Conservation (phyloP, 1,140 invertebrate genomes). For the Philopotamus ludificatus region DNA sequence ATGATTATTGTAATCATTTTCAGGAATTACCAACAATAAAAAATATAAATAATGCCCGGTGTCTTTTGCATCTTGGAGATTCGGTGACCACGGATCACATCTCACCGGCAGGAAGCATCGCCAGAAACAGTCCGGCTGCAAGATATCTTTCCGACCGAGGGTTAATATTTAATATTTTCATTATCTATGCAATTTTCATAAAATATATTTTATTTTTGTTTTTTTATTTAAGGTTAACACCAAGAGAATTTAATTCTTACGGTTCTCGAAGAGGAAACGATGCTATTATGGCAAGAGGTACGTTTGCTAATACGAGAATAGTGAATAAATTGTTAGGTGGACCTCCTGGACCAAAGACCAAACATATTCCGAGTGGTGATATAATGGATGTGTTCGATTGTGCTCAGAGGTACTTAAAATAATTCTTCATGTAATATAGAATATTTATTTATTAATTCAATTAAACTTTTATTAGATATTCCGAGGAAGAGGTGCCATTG, state of each 20-base stretch:
- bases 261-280: constrained; percentile 96
- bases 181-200: background rate
- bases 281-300: constrained; percentile 94
- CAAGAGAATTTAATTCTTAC: constrained; percentile 97
- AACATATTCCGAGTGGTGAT: constrained; percentile 85
- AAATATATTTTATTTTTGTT: background rate
- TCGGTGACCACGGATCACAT: constrained; percentile 99
- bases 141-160: constrained; percentile 77
- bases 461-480: constrained; percentile 45
- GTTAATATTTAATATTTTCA: constrained; percentile 50
- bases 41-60: constrained; percentile 68
- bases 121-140: constrained; percentile 90
- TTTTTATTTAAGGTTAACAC: constrained; percentile 66
- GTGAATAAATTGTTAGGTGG: constrained; percentile 86
- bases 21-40: constrained; percentile 59
- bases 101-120: constrained; percentile 96
- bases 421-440: background rate
- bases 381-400: constrained; percentile 96
- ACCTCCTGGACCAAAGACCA: constrained; percentile 82
- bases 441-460: background rate
- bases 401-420: constrained; percentile 74
- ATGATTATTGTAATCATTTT: constrained; percentile 30
- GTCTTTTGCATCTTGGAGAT: constrained; percentile 86
- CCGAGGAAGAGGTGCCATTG: constrained; percentile 65
- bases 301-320: constrained; percentile 97